Evolutionary conservation across 2,888 invertebrate genomes (phyloP), one percentile per base, ranked within the genome.

Genomic region (Nomada ruficornis): DNA sequence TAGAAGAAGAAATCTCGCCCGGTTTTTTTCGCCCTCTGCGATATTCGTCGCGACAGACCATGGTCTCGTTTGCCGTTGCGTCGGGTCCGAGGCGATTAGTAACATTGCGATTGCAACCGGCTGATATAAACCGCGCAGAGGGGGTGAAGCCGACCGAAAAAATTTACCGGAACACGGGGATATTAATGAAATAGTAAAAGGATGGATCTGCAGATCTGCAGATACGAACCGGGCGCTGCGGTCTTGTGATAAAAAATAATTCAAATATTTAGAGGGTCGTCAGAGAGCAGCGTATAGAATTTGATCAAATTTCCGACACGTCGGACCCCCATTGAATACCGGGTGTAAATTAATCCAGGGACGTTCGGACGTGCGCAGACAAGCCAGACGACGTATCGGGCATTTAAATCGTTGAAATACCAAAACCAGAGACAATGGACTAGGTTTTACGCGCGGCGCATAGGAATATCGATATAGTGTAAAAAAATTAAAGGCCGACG

Each of bases 301-400:
- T 86, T 83, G 87, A 88, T 90, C 82, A 87, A 87, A 87, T 86
- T 83, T 82, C 84, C 79, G 88, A 78, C 82, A 86, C 89, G 87
- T 89, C 86, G 84, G 89, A 88, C 77, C 77, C 81, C 62, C n/a
- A 62, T 77, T 81, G 81, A 89, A 90, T 85, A 60, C 77, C 26
- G 77, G 79, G 83, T 85, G 84, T 87, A 88, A 90, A 90, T 91
- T 89, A 90, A 91, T 90, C 83, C 87, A 82, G 50, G 80, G 73
- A 80, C 78, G 80, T 71, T 55, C 69, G 72, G 59, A 82, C 75
- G 62, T 69, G 62, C 71, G 72, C 65, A 64, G 75, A 77, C 64
- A 74, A 73, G 72, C 69, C 55, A 70, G 62, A 50, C 62, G 44
- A 42, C 76, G 60, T 77, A 77, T 78, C 75, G 65, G 63, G 57